Evolutionary conservation across 2,113 vertebrate genomes (phyloP).

Genomic region (Laticauda laticaudata): DNA sequence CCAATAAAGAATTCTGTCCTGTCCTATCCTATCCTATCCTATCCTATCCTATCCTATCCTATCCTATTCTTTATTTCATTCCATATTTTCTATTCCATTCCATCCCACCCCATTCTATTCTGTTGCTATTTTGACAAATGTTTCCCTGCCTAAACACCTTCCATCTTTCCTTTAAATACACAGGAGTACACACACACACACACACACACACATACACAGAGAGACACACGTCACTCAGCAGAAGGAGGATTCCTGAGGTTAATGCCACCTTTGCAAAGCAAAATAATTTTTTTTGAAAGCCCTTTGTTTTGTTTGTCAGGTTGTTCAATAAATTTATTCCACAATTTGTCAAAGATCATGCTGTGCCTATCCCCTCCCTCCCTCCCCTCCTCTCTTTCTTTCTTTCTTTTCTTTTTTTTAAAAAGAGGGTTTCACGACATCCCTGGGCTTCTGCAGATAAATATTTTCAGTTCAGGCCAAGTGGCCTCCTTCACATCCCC

Average conservation of each 20-base stretch:
- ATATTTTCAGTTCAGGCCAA: conserved; percentile 73
- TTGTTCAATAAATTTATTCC: background rate
- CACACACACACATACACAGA: background rate
- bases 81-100: too few relatives aligned
- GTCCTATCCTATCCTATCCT: too few relatives aligned
- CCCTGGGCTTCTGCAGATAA: conserved; percentile 58
- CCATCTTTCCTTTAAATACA: background rate
- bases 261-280: conserved; percentile 44
- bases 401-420: background rate
- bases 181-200: too few relatives aligned
- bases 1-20: too few relatives aligned
- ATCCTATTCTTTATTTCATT: too few relatives aligned
- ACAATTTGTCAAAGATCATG: conserved; percentile 65
- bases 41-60: too few relatives aligned
- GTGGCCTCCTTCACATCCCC: conserved; percentile 77
- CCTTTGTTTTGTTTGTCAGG: conserved; percentile 29
- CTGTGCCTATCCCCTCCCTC: background rate
- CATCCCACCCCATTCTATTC: too few relatives aligned
- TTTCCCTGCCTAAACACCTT: too few relatives aligned
- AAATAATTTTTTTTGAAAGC: background rate
- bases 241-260: conserved; percentile 49
- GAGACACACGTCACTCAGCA: background rate
- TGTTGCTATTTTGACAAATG: background rate
- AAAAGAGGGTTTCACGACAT: conserved; percentile 65
- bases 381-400: too few relatives aligned